These are phyloP conservation scores for Tetramorium parvispinum DNA, from an alignment of 1,140 invertebrate genomes.

Conservation along the genomic window DNA sequence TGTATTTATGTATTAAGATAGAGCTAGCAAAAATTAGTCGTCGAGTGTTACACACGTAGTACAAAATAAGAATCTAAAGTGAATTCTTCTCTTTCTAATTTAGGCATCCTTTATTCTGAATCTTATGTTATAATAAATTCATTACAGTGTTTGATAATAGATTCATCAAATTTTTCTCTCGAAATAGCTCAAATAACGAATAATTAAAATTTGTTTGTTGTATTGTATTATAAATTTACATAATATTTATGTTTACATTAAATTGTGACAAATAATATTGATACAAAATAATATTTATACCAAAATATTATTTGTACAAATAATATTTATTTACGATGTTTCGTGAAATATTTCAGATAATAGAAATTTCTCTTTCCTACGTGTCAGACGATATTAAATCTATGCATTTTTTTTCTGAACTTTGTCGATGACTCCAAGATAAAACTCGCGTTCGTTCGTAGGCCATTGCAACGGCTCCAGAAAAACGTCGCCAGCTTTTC, in stretches of 20 bases:
- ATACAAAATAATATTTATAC: no score
- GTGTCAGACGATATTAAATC: neutral
- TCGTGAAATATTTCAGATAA: neutral
- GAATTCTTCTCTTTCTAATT: neutral
- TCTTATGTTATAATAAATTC: neutral
- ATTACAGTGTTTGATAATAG: neutral
- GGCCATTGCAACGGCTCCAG: neutral
- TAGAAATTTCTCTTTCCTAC: neutral
- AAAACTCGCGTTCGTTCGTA: neutral
- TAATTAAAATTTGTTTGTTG: neutral
- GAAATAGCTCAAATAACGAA: neutral
- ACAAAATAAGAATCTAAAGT: neutral
- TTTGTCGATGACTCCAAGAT: neutral
- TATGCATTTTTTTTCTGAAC: neutral
- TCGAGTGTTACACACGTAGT: neutral
- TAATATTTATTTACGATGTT: neutral
- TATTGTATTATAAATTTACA: neutral
- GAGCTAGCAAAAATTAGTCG: neutral
- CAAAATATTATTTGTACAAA: neutral
- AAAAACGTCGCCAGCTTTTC: constrained; percentile 1
- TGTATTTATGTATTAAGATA: neutral
- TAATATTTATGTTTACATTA: neutral
- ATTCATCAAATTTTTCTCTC: neutral
- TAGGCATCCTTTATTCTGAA: neutral
- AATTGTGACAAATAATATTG: neutral